phyloP scores from a whole-genome alignment of 2,797 vertebrate genomes.

The Sebastes trivittatus region DNA sequence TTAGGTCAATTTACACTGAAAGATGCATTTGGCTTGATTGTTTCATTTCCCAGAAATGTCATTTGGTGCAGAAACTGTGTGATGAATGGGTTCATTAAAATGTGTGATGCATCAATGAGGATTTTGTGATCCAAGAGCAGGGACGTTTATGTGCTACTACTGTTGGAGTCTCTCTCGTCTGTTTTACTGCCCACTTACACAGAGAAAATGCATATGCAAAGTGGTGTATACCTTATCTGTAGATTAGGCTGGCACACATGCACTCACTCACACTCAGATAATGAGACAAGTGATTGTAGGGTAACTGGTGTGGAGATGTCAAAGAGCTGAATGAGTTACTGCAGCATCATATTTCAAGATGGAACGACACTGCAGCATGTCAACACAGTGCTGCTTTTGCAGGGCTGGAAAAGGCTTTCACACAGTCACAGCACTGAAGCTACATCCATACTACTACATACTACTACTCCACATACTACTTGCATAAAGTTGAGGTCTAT shows the following conservation, averaged over 20 bases:
- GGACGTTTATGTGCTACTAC: neutral
- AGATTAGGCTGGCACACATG: neutral
- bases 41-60: slow-evolving; percentile 9
- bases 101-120: neutral
- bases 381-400: neutral
- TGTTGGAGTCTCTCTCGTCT: neutral
- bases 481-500: too few species aligned
- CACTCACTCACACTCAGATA: slow-evolving; percentile 23
- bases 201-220: slow-evolving; percentile 41
- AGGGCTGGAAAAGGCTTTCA: neutral
- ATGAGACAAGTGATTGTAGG: neutral
- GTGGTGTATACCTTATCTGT: slow-evolving; percentile 27
- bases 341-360: neutral
- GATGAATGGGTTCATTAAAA: slow-evolving; percentile 10
- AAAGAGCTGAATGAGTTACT: neutral
- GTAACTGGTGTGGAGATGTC: neutral
- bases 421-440: neutral
- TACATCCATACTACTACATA: too few species aligned
- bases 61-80: slow-evolving; percentile 18
- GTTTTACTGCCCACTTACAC: neutral
- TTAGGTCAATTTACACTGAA: slow-evolving; percentile 37
- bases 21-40: slow-evolving; percentile 13
- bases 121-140: neutral
- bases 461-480: too few species aligned
- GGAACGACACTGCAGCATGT: neutral